Conservation (phyloP, 2,888 invertebrate genomes). For the Sinotaia quadrata region DNA sequence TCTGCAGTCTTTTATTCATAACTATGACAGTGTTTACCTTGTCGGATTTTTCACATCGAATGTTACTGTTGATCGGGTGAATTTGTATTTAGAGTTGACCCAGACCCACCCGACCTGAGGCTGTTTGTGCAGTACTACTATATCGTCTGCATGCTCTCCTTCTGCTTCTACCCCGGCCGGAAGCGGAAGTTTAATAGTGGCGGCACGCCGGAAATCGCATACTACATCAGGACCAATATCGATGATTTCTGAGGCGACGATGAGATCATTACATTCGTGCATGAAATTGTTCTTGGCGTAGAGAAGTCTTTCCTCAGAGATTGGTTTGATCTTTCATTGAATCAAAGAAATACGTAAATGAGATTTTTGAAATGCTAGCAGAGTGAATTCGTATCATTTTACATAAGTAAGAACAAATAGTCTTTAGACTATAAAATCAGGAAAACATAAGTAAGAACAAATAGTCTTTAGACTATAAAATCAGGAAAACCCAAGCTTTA, state of each 20-base stretch:
- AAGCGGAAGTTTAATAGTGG: conserved; percentile 68
- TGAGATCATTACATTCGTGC: conserved; percentile 59
- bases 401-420: no score
- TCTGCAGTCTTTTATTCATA: no score
- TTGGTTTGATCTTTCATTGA: conserved; percentile 55
- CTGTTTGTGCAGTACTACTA: conserved; percentile 59
- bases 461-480: neutral
- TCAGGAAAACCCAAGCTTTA: no score
- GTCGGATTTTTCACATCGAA: conserved; percentile 65
- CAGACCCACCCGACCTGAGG: conserved; percentile 59
- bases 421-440: neutral
- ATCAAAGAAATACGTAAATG: neutral
- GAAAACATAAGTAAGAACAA: neutral
- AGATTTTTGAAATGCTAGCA: no score
- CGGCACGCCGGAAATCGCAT: conserved; percentile 57
- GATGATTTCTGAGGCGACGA: conserved; percentile 61
- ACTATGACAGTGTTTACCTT: conserved; percentile 52
- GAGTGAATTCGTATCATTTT: no score
- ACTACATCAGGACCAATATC: conserved; percentile 50
- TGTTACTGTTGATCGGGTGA: conserved; percentile 61
- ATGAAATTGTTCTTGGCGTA: conserved; percentile 53
- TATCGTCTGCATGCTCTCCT: conserved; percentile 37
- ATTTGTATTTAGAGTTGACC: conserved; percentile 60
- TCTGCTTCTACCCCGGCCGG: conserved; percentile 59
- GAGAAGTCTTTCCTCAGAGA: conserved; percentile 55